Base-by-base conservation (phyloP, 2,113 vertebrate genomes). In the Rhinolophus sinicus region DNA sequence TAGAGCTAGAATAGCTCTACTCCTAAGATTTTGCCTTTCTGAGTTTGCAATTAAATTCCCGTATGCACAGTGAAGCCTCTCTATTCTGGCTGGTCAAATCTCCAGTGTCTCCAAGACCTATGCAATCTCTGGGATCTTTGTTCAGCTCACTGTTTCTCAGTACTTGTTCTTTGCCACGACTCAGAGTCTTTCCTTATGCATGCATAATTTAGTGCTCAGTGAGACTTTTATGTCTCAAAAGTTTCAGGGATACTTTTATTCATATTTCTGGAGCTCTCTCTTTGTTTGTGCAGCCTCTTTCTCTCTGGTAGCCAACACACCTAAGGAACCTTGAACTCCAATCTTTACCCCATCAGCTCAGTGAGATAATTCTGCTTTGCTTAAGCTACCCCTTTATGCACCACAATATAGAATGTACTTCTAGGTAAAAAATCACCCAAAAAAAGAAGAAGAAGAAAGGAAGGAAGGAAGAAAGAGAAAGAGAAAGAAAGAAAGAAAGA, bases 261-360 rank as follows among this genome's bases (percentile, higher is more conserved):
- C 8, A 19, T 88, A 72, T 85, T 88, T 97, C 69, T 92, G 54
- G 76, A 78, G 12, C 52, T 94, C 85, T 38, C 64, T 96, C 4
- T 60, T 2, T 60, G 24, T 40, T 21, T 83, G 4, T 62, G 6
- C 56, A 96, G 13, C 40, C 94, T 82, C 80, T 94, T 98, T 94
- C 93, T 96, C 92, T 84, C 86, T 96, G 90, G 44, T 97, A 94
- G 13, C 44, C 90, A 60, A 10, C 47, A 21, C 26, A 64, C 60
- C 15, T 73, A 38, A 56, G 28, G 58, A 58, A 35, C 35, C 15
- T 40, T 84, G 10, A 38, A 67, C 7, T 56, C 44, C 47, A 77
- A 9, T 70, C 15, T 90, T 30, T 40, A 62, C 50, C 26, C 62
- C 19, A 60, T 69, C 67, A 47, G 16, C 26, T 95, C 35, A 52